Evolutionary conservation across 2,113 vertebrate genomes (phyloP), one percentile per base, ranked within the genome.

Genomic region (Arvicanthis niloticus): DNA sequence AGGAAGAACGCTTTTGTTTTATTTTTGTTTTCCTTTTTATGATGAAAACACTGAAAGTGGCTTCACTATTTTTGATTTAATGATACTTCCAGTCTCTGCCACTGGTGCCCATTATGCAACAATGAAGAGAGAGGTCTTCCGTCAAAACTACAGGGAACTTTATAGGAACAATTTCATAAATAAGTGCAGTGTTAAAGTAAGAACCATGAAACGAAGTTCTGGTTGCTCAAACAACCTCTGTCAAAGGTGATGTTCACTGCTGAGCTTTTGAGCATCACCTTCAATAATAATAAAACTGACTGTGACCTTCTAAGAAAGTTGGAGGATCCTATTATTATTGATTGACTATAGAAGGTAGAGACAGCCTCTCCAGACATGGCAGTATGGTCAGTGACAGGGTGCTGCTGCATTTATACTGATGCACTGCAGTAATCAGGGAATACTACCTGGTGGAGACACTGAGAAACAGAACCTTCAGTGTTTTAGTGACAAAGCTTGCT

Each of bases 351-450:
- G 1, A 53, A 0, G 65, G 1, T 0, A 22, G 3, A 97, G 24
- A 3, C 0, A 21, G 2, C 56, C 82, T 13, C 2, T 53, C 17
- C 78, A 2, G 51, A 21, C 42, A 84, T 0, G 0, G 11, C 0
- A 2, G 65, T 48, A 21, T 80, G 53, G 89, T 37, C 51, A 40
- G 7, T 1, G 2, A 77, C 91, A 53, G 16, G 21, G 7, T 8
- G 0, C 2, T 21, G 42, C 22, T 12, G 6, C 0, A 12, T 37
- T 60, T 45, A 13, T 1, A 9, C 16, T 34, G 65, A 13, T 86
- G 86, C 42, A 65, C 86, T 9, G 13, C 7, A 29, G 6, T 58
- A 42, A 1, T 0, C 7, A 34, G 3, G 37, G 6, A 0, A 60
- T 24, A 1, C 40, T 77, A 26, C 24, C 29, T 60, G 3, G 76